Base-by-base conservation (phyloP, 2,888 invertebrate species). In the Parnassius orleans region DNA sequence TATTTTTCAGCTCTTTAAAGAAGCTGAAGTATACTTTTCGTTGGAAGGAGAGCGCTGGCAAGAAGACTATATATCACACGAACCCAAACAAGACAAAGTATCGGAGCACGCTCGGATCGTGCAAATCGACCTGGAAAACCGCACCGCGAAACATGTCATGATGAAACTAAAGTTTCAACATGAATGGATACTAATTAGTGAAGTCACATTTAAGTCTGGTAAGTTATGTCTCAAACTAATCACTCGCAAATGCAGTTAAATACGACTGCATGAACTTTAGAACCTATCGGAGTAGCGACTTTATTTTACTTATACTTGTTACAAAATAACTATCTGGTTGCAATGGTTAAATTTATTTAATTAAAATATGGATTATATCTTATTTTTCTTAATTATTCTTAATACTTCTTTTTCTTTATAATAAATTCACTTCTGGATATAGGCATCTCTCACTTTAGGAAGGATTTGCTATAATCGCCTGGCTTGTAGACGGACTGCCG, bases 171-270 rank as follows among this genome's bases (percentile, higher is more conserved):
- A 93, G 74, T 97, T 97, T 80, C 95, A 95, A 66, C 93, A 95
- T 69, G 94, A 95, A 78, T 98, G 98, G 98, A 95, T 98, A 66
- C 93, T 98, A 69, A 93, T 98, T 76, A 97, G 97, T 84, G 98
- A 98, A 88, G 93, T 98, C 71, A 94, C 95, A 48, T 98, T 98
- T 79, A 94, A 95, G 72, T 96, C 97, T 65, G 92, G 96, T 95
- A 85, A 93, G 93, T 85, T 59, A n/a, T 2, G 10, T 44, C 15
- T 44, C n/a, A 55, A 24, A 55, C 55, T 51, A 56, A 56, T 56
- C 57, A 52, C 3, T 44, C 42, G 24, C 15, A 47, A 50, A 58
- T 24, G 3, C 7, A 46, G 51, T 44, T 56, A 46, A 15, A 61
- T 19, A 33, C 46, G 9, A 57, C 10, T 52, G 55, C 48, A 58